A percentile compares a stretch with the other conserved stretches of the same genome.
phyloP scores from a whole-genome alignment of 1,140 invertebrate species.

The Zaprionus camerounensis region DNA sequence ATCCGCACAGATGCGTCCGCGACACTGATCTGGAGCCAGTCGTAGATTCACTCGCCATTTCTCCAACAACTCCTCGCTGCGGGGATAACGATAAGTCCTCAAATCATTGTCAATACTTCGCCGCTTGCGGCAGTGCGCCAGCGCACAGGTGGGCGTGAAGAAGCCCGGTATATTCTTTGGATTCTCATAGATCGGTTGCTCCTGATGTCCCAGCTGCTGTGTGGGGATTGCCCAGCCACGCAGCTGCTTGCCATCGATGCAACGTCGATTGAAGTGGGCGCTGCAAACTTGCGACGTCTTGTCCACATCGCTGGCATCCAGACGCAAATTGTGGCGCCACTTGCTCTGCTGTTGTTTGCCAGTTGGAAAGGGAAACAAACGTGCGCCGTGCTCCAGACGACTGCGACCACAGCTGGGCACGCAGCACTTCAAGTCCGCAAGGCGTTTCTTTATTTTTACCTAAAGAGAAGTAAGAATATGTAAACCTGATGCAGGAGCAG shows the following conservation, averaged over 20 bases:
- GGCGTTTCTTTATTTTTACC: conserved; percentile 54
- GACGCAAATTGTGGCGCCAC: conserved; percentile 72
- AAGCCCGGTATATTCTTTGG: conserved; percentile 76
- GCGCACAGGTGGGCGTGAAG: conserved; percentile 69
- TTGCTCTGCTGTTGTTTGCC: conserved; percentile 65
- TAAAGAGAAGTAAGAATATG: not conserved
- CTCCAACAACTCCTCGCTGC: conserved; percentile 64
- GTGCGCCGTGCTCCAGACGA: conserved; percentile 67
- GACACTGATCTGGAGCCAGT: conserved; percentile 57
- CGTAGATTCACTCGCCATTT: conserved; percentile 74
- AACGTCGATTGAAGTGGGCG: conserved; percentile 72
- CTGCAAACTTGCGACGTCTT: conserved; percentile 60
- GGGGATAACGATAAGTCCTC: conserved; percentile 70
- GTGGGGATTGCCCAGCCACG: conserved; percentile 77
- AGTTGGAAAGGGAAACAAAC: conserved; percentile 67
- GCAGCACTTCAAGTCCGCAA: conserved; percentile 63
- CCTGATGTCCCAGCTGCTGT: conserved; percentile 62
- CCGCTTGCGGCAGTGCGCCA: conserved; percentile 67
- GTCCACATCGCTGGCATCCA: conserved; percentile 54
- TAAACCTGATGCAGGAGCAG: not conserved
- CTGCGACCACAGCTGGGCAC: conserved; percentile 62
- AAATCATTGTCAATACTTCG: conserved; percentile 71
- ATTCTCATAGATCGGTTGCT: conserved; percentile 72
- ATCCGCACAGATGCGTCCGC: conserved; percentile 72
- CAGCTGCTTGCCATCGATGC: conserved; percentile 74